Evolutionary conservation across 2,797 vertebrate genomes (phyloP), one percentile per base, ranked within the genome.

Genomic region (Steatocranus sp.): DNA sequence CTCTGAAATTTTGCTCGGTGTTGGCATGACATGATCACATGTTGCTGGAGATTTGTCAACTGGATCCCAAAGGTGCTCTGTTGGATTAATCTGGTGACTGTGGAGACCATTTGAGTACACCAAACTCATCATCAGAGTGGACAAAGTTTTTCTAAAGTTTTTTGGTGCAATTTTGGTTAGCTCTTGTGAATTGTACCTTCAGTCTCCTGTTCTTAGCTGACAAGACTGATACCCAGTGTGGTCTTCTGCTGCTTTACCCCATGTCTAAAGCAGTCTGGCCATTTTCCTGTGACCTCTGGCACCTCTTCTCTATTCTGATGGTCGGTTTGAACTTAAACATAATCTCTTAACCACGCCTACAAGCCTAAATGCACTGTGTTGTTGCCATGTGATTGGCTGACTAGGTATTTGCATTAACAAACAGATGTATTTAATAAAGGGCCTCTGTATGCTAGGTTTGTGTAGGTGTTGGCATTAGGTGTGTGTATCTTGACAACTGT

Each of bases 281-380:
- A 43, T 68, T 68, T 25, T 68, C 36, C 63, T 43, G 12, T 68
- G 82, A 91, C 85, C 78, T 91, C 81, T 91, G 87, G 79, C 86
- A 84, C 90, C 84, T 46, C 25, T 48, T 73, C 15, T 48, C 8
- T 11, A 48, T 73, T 48, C 25, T 73, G 66, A 73, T 0, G 6
- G 41, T 73, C 0, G 3, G 23, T 18, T 46, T 70, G 4, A 70
- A 70, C 38, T 43, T 43, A 11, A 70, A 46, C 66, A 46, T 38
- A 10, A 25, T 38, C 4, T 70, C 38, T 23, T 70, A 25, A 70
- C 38, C 6, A 46, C 2, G 23, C 15, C 23, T 73, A 73, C 23
- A 30, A 48, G 25, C 25, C 38, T 30, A 48, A 73, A 30, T 6
- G 25, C 68, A 27, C 27, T 11, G 41, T 11, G 38, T 73, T 30